Base-by-base conservation (phyloP, 2,797 vertebrate species). In the Enteromius argenteus region DNA sequence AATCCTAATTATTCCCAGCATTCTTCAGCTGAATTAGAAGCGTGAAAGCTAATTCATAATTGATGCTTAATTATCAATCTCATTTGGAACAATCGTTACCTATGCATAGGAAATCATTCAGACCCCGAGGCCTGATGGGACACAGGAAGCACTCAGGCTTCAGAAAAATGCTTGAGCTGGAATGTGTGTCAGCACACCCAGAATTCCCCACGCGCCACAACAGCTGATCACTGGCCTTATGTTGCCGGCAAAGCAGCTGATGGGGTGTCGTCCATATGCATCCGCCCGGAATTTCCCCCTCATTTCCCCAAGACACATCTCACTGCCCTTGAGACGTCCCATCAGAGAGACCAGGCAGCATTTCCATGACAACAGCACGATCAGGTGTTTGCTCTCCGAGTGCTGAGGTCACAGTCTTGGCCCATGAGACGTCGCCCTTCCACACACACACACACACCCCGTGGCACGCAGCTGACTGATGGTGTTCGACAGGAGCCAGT, bases 151-250 rank as follows among this genome's bases (percentile, higher is more conserved):
- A 30, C 66, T 78, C 66, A 46, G 30, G 66, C 14, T 84, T 39
- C 27, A 19, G 8, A 78, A 27, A 60, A 15, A 78, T 71, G 62
- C 37, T 90, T 90, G 89, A 92, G 92, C 93, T 79, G 81, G 80
- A 89, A 90, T 74, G 21, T 37, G 35, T 75, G 49, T 56, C 42
- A 56, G 9, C 49, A 76, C 73, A 76, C 72, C 62, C 81, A 21
- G 23, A 76, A 76, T 83, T 83, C 62, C 49, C 60, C 21, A 51
- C 58, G 37, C 27, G 23, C 39, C 30, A 66, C 27, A 64, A 49
- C 39, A 75, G 44, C 21, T 51, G 39, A 75, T 37, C 72, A 30
- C 56, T 73, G 27, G 67, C 37, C 79, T 81, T 35, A 81, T 49
- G 21, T 67, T 56, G 78, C 19, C 3, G 35, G 32, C 75, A 51